Percentiles rank a stretch among this genome's conserved stretches.
phyloP scores from a whole-genome alignment of 2,113 vertebrate genomes.

The Numenius arquata region DNA sequence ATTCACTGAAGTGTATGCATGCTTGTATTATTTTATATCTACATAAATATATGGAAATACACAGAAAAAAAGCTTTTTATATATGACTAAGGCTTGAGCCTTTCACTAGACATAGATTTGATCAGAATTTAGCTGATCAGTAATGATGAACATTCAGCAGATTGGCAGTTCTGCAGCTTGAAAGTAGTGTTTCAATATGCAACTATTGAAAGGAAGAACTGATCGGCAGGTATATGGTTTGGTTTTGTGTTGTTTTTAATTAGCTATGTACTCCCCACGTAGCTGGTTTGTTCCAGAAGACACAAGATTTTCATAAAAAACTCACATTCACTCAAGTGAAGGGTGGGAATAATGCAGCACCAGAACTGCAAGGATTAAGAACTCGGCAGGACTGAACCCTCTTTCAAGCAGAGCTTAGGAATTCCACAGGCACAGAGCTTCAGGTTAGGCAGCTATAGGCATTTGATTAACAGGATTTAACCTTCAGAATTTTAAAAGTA shows the following conservation, averaged over 20 bases:
- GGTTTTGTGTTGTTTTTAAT: neutral
- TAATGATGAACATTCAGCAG: neutral
- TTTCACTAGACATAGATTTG: neutral
- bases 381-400: accelerated
- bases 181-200: neutral
- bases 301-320: neutral
- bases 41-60: neutral
- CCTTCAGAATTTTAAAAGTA: neutral
- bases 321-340: neutral
- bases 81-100: neutral
- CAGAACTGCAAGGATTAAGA: neutral
- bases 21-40: neutral
- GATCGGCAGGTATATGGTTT: neutral
- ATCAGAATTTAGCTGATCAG: neutral
- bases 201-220: neutral
- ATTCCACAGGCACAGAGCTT: neutral
- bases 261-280: neutral
- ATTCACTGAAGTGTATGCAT: neutral
- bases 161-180: neutral
- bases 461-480: neutral
- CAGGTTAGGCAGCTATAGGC: neutral
- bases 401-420: neutral
- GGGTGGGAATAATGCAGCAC: neutral
- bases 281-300: neutral
- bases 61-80: neutral